Base-by-base conservation (phyloP, 1,140 invertebrate genomes). In the Lepidurus couesii region DNA sequence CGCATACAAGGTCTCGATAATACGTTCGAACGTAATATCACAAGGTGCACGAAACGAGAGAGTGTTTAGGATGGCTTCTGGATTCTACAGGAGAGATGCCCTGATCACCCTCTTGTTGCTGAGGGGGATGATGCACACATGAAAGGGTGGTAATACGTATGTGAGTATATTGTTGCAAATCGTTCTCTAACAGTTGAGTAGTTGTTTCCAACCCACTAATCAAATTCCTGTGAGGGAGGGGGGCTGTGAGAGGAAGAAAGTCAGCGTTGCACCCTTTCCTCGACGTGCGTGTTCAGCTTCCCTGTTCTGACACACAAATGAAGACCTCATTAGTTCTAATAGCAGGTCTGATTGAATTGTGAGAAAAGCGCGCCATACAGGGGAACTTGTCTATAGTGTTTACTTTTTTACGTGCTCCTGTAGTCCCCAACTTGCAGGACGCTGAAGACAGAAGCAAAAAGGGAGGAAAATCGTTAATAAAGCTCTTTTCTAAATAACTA, bases 321-420 rank as follows among this genome's bases (percentile, higher is more conserved):
- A 65, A 65, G 53, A 65, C 53, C 53, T 65, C 53, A 65, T 65
- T 65, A 65, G 53, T 21, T 65, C 53, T 65, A 65, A 65, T 65
- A 65, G 53, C 53, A 65, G 53, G 16, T 65, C 53, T 65, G 53
- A 65, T 65, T 65, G 53, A 65, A 65, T 65, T 65, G 53, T 65
- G 53, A 65, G 53, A 7, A 65, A 65, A 65, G 21, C 53, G 53
- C 13, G n/a, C 53, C 53, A 65, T 16, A 65, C 53, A 65, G 21
- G 53, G 13, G n/a, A 16, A 21, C 9, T 34, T 34, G 34, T 34
- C 4, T 34, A 34, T 34, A 34, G 3, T 34, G 34, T 34, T 34
- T 34, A 34, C 34, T 34, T 34, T 34, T 34, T 34, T 34, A 34
- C 34, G 8, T n/a, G 53, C 53, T 16, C 3, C 6, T 65, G 4